Percentiles rank a stretch among this genome's conserved stretches.
Conservation (phyloP, 2,113 vertebrate genomes). For the Hassar affinis region DNA sequence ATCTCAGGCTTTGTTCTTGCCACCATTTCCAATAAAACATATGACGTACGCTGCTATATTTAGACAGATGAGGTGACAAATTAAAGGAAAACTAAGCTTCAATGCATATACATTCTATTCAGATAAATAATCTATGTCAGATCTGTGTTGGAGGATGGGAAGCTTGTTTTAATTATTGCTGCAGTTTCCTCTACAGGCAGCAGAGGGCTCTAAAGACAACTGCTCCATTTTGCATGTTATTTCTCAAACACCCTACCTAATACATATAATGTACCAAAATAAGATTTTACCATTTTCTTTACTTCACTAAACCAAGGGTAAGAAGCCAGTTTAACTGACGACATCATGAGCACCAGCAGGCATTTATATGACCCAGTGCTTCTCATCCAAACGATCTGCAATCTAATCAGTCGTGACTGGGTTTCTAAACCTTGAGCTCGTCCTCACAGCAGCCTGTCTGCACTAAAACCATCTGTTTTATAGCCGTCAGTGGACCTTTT, state of each 20-base stretch:
- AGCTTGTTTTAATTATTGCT: neutral
- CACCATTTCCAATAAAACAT: no score
- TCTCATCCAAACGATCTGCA: constrained; percentile 33
- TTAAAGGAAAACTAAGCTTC: no score
- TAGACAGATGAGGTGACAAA: no score
- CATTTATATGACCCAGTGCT: constrained; percentile 12
- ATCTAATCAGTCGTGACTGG: constrained; percentile 41
- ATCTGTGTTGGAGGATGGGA: no score
- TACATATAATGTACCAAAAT: neutral
- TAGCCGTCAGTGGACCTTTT: constrained; percentile 10
- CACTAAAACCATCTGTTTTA: constrained; percentile 15
- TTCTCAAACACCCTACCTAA: neutral
- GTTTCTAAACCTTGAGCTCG: constrained; percentile 2
- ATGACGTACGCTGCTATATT: no score
- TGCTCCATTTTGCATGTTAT: neutral
- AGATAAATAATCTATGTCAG: no score
- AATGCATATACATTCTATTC: no score
- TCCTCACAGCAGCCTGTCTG: constrained; percentile 36
- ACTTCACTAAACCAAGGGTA: neutral
- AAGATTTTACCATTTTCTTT: neutral
- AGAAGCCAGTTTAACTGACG: neutral
- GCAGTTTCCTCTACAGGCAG: neutral
- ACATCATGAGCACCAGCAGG: constrained; percentile 7
- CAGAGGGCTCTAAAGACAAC: constrained; percentile 12
- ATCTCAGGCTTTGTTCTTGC: no score